These are phyloP conservation scores for Drosophila diplacantha DNA, from an alignment of 2,888 invertebrate genomes.

Conservation along the genomic window DNA sequence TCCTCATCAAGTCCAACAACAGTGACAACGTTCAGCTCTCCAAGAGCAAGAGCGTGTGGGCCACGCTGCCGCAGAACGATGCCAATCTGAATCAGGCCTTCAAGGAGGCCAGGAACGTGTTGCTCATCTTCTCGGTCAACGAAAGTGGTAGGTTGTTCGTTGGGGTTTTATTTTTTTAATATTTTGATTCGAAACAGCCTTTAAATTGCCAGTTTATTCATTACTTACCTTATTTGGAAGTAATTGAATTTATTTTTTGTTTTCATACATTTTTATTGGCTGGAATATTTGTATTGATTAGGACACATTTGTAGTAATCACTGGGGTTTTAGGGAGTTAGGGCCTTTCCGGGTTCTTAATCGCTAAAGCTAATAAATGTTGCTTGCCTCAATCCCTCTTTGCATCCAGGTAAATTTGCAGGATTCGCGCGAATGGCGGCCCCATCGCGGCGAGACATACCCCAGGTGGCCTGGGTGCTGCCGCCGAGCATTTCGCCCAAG, in stretches of 20 bases:
- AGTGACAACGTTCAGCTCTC: slow-evolving; percentile 96
- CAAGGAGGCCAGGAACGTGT: slow-evolving; percentile 93
- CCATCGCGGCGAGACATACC: slow-evolving; percentile 94
- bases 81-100: slow-evolving; percentile 96
- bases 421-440: slow-evolving; percentile 93
- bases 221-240: not conserved
- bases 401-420: slow-evolving; percentile 87
- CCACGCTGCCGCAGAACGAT: slow-evolving; percentile 97
- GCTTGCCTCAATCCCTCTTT: not conserved
- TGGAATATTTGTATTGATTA: not conserved
- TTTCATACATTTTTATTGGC: not conserved
- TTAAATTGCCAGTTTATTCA: not conserved
- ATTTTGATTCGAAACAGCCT: too few relatives aligned
- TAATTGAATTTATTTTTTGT: not conserved
- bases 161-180: too few relatives aligned
- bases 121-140: slow-evolving; percentile 97
- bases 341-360: not conserved
- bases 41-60: slow-evolving; percentile 98
- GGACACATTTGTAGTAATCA: not conserved
- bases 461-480: slow-evolving; percentile 95
- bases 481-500: slow-evolving; percentile 93
- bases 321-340: not conserved
- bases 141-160: slow-evolving; percentile 84
- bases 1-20: slow-evolving; percentile 98
- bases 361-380: not conserved